phyloP scores from a whole-genome alignment of 2,797 vertebrate genomes.

The Setipinna tenuifilis region DNA sequence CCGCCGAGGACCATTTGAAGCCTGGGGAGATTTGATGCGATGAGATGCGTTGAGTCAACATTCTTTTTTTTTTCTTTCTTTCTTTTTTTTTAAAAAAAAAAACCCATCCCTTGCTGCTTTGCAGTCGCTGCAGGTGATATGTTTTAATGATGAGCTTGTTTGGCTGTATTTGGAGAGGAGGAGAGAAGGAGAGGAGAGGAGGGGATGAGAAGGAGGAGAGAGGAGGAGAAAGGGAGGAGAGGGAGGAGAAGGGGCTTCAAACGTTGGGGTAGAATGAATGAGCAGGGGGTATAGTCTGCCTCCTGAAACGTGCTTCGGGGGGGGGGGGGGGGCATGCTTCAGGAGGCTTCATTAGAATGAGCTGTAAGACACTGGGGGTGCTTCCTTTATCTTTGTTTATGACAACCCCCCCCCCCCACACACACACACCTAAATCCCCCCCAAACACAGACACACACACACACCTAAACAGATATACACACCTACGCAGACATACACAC shows the following conservation, averaged over 20 bases:
- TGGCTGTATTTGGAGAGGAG: slow-evolving; percentile 4
- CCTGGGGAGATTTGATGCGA: background rate
- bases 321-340: too few relatives aligned
- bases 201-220: background rate
- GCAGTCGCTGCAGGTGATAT: slow-evolving; percentile 23
- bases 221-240: background rate
- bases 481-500: background rate
- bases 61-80: background rate
- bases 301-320: too few relatives aligned
- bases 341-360: background rate
- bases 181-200: background rate
- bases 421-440: too few relatives aligned
- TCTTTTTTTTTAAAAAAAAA: background rate
- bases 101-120: background rate
- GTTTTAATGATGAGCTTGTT: slow-evolving; percentile 25
- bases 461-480: too few relatives aligned
- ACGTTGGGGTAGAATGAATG: background rate
- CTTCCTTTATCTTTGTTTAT: slow-evolving; percentile 9
- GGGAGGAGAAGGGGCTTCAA: background rate
- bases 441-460: too few relatives aligned
- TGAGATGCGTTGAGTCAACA: slow-evolving; percentile 5
- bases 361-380: background rate
- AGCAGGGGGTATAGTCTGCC: background rate
- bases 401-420: too few relatives aligned
- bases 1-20: background rate